Conservation (phyloP, 2,797 vertebrate species). For the Schizopygopsis pylzovi region DNA sequence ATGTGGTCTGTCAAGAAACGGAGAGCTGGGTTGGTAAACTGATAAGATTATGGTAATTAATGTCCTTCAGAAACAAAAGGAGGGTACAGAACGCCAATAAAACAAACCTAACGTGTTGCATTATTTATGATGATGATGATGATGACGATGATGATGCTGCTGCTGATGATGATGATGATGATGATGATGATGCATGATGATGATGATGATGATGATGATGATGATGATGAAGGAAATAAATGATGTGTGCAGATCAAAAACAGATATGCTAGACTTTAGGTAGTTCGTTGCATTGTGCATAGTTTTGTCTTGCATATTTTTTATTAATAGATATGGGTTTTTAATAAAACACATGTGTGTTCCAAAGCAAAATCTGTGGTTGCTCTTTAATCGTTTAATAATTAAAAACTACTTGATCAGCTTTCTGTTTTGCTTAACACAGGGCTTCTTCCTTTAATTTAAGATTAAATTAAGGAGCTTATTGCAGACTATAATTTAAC, state of each 20-base stretch:
- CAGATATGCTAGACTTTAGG: neutral
- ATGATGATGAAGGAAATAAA: neutral
- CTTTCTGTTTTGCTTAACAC: neutral
- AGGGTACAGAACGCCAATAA: neutral
- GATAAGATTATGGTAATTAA: neutral
- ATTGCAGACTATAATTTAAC: neutral
- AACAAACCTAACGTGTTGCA: neutral
- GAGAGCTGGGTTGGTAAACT: neutral
- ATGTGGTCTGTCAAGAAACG: constrained; percentile 52
- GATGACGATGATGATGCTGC: neutral
- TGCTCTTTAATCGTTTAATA: neutral
- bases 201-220: neutral
- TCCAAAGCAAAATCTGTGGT: neutral
- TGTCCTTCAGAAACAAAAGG: neutral
- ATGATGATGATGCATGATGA: neutral
- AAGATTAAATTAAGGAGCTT: neutral
- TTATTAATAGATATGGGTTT: neutral
- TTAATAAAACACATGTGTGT: neutral
- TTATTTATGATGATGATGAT: too few species aligned
- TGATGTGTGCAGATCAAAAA: neutral
- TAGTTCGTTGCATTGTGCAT: neutral
- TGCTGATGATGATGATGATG: neutral
- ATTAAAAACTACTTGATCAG: neutral
- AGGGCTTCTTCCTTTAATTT: neutral
- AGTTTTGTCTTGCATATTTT: neutral